Evolutionary conservation across 2,888 invertebrate genomes (phyloP), one percentile per base, ranked within the genome.

Genomic region (Ophioninae sp.): DNA sequence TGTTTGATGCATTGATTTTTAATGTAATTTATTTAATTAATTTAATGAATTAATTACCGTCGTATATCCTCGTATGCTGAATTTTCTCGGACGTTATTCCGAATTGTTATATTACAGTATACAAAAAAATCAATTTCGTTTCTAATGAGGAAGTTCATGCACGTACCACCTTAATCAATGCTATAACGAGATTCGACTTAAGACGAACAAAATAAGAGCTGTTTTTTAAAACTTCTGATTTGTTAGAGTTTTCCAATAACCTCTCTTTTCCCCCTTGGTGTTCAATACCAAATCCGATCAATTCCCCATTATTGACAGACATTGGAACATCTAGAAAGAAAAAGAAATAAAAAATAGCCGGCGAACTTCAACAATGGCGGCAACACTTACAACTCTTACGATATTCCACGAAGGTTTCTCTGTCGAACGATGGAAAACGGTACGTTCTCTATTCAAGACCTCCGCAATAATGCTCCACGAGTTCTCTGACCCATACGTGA

Each of bases 361-460:
- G 17, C 50, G 41, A 78, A 64, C 62, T 78, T 61, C 62, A 56
- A 78, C 78, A 62, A 62, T 78, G 56, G 62, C 39, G 73, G 64
- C 68, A 23, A 78, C 30, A 61, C 78, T 69, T 69, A 56, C 69
- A 70, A 70, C 64, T 50, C 78, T 78, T 56, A 39, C 56, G 70
- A 70, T 57, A 70, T 78, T 78, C 56, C 41, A 62, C 70, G 39
- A 70, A 70, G 70, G 62, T 57, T 61, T 70, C 67, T 70, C 50
- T 30, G 30, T 37, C 30, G 21, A 77, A 78, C 75, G 57, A 78
- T 82, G 69, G 79, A 82, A 79, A 75, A 82, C 79, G 44, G 70
- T 65, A 79, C 73, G 73, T 70, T 75, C 79, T 69, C 75, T 70
- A 69, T 82, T 77, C 74, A 72, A 64, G 50, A 77, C 74, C 67